Evolutionary conservation across 2,888 invertebrate species (phyloP), one percentile per base, ranked within the genome.

Genomic region (Drosophila mettleri): DNA sequence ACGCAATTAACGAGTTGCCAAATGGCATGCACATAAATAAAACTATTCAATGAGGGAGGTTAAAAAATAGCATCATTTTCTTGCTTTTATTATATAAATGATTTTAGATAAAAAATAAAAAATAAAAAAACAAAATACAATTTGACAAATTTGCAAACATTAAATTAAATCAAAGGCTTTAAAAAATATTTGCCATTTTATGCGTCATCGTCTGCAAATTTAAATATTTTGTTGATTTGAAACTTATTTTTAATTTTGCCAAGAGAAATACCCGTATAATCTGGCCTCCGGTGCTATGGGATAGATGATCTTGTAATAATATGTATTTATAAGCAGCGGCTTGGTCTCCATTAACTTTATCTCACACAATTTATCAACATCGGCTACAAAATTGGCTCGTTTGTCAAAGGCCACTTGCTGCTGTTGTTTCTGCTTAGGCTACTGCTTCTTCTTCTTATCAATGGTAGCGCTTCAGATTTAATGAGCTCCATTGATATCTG

Each of bases 381-480:
- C 58, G 53, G 58, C 39, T 36, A 22, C 60, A 18, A 60, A 69
- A 38, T 67, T 53, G 65, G 66, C 65, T 60, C 74, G 57, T 58
- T 71, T 59, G 49, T 53, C 58, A 53, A 58, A 45, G 24, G 45
- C 58, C 55, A 58, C 24, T 65, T 54, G 48, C 39, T 41, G 38
- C 46, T 48, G 62, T 22, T 39, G 18, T 36, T 29, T 6, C 20
- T 34, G 33, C 24, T 48, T 12, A 1, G 6, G 34, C 53, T 43
- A 51, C 65, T 39, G 27, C 43, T 52, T 12, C 38, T 52, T 38
- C 54, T 33, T 63, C 63, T 65, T 57, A 70, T 67, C 69, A 73
- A 51, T 59, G 70, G 86, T 84, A 86, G 86, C 86, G 81, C 57
- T 80, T 77, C 65, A 74, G 61, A 66, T 83, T 74, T 86, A 74